phyloP scores from a whole-genome alignment of 2,797 vertebrate species.

The Manis crassicaudata region DNA sequence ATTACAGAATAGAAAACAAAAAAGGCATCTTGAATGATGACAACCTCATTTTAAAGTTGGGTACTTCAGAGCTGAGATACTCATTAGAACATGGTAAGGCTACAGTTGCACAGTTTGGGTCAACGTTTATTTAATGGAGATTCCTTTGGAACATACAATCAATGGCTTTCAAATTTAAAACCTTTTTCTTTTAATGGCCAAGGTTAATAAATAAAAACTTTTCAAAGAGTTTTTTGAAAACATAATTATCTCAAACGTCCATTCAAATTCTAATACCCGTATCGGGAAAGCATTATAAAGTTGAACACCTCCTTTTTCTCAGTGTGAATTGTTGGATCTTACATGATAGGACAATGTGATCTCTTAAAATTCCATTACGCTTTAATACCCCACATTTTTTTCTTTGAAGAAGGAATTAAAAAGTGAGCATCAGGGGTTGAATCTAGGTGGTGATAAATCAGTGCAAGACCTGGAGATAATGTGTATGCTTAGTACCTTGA shows the following conservation, averaged over 20 bases:
- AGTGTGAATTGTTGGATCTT: background rate
- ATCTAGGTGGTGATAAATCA: slow-evolving; percentile 11
- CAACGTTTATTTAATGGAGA: background rate
- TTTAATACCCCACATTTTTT: background rate
- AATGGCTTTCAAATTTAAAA: slow-evolving; percentile 16
- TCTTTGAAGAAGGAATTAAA: background rate
- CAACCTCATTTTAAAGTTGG: background rate
- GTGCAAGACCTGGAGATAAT: background rate
- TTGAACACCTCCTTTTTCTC: background rate
- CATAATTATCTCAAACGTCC: background rate
- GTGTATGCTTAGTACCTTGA: background rate
- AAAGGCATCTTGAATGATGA: background rate
- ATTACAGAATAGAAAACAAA: background rate
- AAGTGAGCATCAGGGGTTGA: background rate
- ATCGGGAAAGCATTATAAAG: background rate
- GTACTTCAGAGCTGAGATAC: background rate
- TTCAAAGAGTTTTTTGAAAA: background rate
- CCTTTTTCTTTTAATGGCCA: background rate
- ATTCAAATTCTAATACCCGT: background rate
- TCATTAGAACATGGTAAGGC: background rate
- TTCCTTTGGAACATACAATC: background rate
- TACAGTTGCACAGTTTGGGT: background rate
- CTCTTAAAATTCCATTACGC: background rate
- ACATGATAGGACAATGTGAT: background rate
- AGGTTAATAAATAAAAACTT: background rate